Base-by-base conservation (phyloP, 2,888 invertebrate genomes). In the Pyrochroa serraticornis region DNA sequence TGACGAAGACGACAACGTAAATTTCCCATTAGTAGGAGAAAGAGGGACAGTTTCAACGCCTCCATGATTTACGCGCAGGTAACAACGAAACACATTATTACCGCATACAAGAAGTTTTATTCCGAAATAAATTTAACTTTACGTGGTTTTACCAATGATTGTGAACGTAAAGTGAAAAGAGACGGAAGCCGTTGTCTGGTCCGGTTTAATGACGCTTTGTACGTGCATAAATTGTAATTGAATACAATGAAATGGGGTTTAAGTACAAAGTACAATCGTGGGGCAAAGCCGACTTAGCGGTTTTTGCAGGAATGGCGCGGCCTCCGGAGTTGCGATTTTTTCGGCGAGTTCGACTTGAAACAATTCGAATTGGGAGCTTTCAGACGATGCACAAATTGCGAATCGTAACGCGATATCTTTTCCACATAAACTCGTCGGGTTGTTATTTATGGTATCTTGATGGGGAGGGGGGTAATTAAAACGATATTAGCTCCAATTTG, bases 41-140 rank as follows among this genome's bases (percentile, higher is more conserved):
- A 46, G 56, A 60, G 9, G 22, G 46, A 5, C n/a, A 7, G 31
- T 7, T 39, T 48, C 38, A 52, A 60, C 60, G 57, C 56, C 57
- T 60, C 52, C 57, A 58, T 58, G 52, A 54, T 62, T 52, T 60
- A 60, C 62, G 63, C 60, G 55, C 47, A 62, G 57, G 55, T 53
- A 59, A 38, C 39, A 49, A 32, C 46, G 50, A 55, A 48, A 55
- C 42, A 41, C 43, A 49, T 48, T 22, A 22, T 22, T 22, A 22
- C 22, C 22, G 22, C 12, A 43, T 30, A 22, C 12, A 13, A 14
- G n/a, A 43, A 13, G 8, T 47, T 47, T n/a, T 10, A 22, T 6
- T 8, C 22, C 9, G 22, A 22, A 42, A 10, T 43, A 31, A 43
- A 43, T 32, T 43, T 32, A 12, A 10, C 43, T n/a, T 7, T 14